Base-by-base conservation (phyloP, 1,140 invertebrate species). In the Helicoverpa armigera region DNA sequence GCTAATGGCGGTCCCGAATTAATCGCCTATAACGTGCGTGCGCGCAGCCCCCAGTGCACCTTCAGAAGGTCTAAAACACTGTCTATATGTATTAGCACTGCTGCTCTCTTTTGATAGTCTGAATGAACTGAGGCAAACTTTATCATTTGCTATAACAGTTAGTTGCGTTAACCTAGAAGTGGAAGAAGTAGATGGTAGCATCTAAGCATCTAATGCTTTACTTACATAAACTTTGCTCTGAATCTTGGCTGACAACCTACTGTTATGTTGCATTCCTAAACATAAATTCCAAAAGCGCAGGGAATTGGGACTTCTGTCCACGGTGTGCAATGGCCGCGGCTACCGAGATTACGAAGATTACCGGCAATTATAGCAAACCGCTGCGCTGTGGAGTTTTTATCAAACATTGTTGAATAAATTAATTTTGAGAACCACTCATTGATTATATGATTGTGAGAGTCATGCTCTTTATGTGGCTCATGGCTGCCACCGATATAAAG, bases 1-100 rank as follows among this genome's bases (percentile, higher is more conserved):
- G 58, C 81, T 89, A 88, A 89, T 89, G 83, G 83, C 79, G 63
- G 77, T 65, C 76, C 81, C 81, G 67, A 58, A 82, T 77, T 77
- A 77, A 77, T 77, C 61, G 75, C 61, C 61, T 51, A 23, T 63
- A 60, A 77, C 75, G 50, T 77, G 60, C 75, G 35, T 61, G 51
- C 70, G 51, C 70, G 51, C 70, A 73, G 0, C 65, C 14, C 48
- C 74, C 35, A 53, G 51, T 14, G 11, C 9, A 53, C 0, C 3
- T 10, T 10, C 13, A 74, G 53, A 74, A 60, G 56, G 56, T 51
- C 54, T 35, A 12, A 74, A 14, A 43, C 29, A 1, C 23, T 23
- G 23, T 23, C 2, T 23, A 23, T 23, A 23, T 2, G 23, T 23
- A 23, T 23, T 2, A 23, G 2, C 23, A 23, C 2, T n/a, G n/a